Percentiles rank a stretch among this genome's conserved stretches.
phyloP scores from a whole-genome alignment of 1,140 invertebrate genomes.

The Arctopsyche grandis region DNA sequence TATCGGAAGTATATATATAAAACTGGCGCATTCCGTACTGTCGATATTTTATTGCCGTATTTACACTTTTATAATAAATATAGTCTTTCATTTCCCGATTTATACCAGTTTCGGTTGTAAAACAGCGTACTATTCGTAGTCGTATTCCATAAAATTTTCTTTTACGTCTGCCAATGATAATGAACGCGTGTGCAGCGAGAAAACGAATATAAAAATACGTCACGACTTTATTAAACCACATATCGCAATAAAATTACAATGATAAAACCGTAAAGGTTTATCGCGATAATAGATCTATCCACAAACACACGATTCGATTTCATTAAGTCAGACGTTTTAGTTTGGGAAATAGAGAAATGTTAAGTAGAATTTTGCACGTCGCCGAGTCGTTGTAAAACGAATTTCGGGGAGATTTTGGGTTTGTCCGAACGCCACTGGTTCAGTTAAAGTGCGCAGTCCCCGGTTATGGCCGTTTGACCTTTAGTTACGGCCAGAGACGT shows the following conservation, averaged over 20 bases:
- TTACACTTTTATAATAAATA: background rate
- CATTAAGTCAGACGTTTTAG: too few species aligned
- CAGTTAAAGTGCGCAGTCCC: background rate
- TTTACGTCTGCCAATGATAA: too few species aligned
- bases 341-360: background rate
- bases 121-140: background rate
- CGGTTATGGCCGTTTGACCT: constrained; percentile 37
- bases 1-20: too few species aligned
- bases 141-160: background rate
- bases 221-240: too few species aligned
- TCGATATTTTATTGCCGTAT: too few species aligned
- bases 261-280: too few species aligned
- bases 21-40: too few species aligned
- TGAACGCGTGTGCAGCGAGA: too few species aligned
- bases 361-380: background rate
- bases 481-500: constrained; percentile 31
- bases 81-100: background rate
- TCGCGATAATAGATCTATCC: background rate
- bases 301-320: background rate
- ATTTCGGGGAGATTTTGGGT: too few species aligned
- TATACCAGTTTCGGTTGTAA: background rate
- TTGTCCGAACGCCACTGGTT: too few species aligned
- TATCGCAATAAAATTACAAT: too few species aligned
- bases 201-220: too few species aligned
- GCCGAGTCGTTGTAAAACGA: background rate